A percentile compares a stretch with the other conserved stretches of the same genome.
Conservation (phyloP, 2,888 invertebrate genomes). For the Neoaliturus tenellus region DNA sequence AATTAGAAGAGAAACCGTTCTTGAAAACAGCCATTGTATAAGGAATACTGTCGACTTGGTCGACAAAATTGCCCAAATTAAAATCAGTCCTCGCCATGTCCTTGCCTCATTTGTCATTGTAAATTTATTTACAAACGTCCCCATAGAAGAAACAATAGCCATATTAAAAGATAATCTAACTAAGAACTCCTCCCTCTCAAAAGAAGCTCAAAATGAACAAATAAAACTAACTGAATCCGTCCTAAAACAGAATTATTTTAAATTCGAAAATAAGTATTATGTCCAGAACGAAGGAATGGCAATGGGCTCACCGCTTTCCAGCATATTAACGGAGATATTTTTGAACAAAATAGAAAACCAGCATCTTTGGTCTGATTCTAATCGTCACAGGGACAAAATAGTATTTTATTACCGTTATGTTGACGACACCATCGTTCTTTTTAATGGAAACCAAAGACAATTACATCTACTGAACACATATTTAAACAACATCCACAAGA, state of each 20-base stretch:
- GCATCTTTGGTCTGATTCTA: not conserved
- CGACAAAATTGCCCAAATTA: too few species aligned
- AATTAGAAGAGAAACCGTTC: too few species aligned
- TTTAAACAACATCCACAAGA: not conserved
- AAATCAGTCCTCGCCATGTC: too few species aligned
- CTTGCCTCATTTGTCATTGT: too few species aligned
- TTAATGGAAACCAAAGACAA: not conserved
- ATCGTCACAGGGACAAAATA: not conserved
- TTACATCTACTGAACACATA: constrained; percentile 17
- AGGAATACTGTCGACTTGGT: too few species aligned
- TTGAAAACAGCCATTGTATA: too few species aligned
- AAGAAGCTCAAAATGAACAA: not conserved
- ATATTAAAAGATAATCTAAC: too few species aligned
- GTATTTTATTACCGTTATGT: not conserved
- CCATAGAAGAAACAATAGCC: too few species aligned
- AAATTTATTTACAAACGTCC: too few species aligned
- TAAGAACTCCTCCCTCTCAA: not conserved
- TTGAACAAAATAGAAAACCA: constrained; percentile 12
- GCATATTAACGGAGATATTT: not conserved
- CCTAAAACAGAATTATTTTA: constrained; percentile 24
- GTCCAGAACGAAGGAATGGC: not conserved
- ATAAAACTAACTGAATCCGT: not conserved
- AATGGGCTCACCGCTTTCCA: constrained; percentile 21
- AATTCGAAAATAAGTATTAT: not conserved
- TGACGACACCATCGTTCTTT: not conserved